Percentiles rank a stretch among this genome's conserved stretches.
These are phyloP conservation scores for Gopherus evgoodei DNA, from an alignment of 2,113 vertebrate species.

Conservation along the genomic window DNA sequence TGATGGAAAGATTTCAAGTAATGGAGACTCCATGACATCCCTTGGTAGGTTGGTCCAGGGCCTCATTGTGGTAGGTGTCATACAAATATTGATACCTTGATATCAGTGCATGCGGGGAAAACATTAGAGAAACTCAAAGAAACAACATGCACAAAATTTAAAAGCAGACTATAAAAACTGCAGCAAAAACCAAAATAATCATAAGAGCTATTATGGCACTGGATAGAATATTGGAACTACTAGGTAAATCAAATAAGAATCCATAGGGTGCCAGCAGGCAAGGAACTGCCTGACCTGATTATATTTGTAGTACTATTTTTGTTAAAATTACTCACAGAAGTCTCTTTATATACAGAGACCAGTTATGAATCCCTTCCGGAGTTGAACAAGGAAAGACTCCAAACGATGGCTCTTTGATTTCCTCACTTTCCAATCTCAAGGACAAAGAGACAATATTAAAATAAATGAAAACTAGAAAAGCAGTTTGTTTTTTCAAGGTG, in stretches of 20 bases:
- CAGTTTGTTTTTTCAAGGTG: background rate
- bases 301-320: background rate
- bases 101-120: background rate
- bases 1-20: background rate
- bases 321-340: background rate
- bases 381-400: background rate
- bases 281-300: constrained; percentile 27
- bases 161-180: constrained; percentile 10
- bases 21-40: background rate
- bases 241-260: constrained; percentile 24
- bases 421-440: background rate
- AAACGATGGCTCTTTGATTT: background rate
- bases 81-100: background rate
- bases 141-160: background rate
- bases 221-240: constrained; percentile 16
- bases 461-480: constrained; percentile 3
- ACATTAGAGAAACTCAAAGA: constrained; percentile 3
- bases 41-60: background rate
- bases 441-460: constrained; percentile 17
- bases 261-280: constrained; percentile 10
- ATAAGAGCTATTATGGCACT: constrained; percentile 14
- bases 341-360: background rate
- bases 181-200: background rate
- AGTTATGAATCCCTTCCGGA: constrained; percentile 6
- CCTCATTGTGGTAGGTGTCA: background rate